phyloP scores from a whole-genome alignment of 2,888 invertebrate species.

The Blomia tropicalis region DNA sequence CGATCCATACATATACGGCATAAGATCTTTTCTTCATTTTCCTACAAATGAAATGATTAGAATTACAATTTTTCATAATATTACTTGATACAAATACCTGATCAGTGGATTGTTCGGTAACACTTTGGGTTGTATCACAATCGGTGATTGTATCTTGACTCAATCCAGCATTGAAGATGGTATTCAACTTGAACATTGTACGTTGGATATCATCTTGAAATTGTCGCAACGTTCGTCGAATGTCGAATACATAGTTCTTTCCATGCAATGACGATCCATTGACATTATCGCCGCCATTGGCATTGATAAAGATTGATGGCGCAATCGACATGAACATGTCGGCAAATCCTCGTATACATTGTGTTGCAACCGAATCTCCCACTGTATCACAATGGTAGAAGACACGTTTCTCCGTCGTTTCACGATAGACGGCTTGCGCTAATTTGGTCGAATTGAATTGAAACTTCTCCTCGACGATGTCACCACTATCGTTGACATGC shows the following conservation, averaged over 20 bases:
- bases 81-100: not conserved
- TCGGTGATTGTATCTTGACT: not conserved
- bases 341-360: conserved; percentile 72
- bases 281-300: too few relatives aligned
- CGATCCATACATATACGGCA: conserved; percentile 77
- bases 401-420: conserved; percentile 76
- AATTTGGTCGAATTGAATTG: conserved; percentile 64
- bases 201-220: conserved; percentile 72
- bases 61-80: not conserved
- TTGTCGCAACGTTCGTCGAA: conserved; percentile 68
- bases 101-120: too few relatives aligned
- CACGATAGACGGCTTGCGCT: conserved; percentile 64
- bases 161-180: not conserved
- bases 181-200: conserved; percentile 46
- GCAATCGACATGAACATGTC: conserved; percentile 62
- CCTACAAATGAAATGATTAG: not conserved
- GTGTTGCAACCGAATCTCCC: conserved; percentile 65
- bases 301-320: conserved; percentile 59
- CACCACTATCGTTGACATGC: conserved; percentile 33
- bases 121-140: too few relatives aligned
- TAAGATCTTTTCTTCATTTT: conserved; percentile 42
- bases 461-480: conserved; percentile 49
- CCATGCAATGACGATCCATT: conserved; percentile 67
- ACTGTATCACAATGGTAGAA: conserved; percentile 86
- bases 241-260: conserved; percentile 78